Percentiles rank a stretch among this genome's conserved stretches.
phyloP scores from a whole-genome alignment of 2,113 vertebrate genomes.

The Pungitius pungitius region DNA sequence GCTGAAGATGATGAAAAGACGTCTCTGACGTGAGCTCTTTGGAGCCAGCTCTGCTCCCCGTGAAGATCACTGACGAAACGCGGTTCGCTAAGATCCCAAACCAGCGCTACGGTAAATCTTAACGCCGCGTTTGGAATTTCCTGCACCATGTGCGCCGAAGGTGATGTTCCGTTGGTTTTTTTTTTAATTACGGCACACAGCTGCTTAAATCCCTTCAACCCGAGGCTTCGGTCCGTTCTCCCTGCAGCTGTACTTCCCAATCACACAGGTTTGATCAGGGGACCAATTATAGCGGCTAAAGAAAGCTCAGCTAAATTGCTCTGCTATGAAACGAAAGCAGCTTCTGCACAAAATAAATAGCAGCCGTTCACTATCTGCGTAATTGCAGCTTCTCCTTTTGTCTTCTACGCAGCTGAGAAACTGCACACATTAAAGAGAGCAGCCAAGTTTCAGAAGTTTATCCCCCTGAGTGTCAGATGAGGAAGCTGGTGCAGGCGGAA shows the following conservation, averaged over 20 bases:
- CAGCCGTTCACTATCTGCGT: constrained; percentile 30
- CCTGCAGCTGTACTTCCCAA: constrained; percentile 28
- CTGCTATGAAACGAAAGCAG: constrained; percentile 29
- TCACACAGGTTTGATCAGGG: constrained; percentile 53
- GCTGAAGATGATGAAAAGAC: constrained; percentile 10
- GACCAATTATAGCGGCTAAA: constrained; percentile 60
- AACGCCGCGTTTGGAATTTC: neutral
- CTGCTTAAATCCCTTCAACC: neutral
- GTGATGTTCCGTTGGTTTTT: neutral
- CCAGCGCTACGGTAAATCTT: neutral
- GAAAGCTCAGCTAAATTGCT: constrained; percentile 34
- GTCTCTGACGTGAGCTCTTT: constrained; percentile 15
- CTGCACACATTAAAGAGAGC: constrained; percentile 24
- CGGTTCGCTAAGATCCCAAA: too few relatives aligned
- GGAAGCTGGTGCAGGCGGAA: too few relatives aligned
- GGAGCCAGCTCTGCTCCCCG: constrained; percentile 13
- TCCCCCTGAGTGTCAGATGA: too few relatives aligned
- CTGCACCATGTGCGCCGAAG: constrained; percentile 11
- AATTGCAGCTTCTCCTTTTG: constrained; percentile 21
- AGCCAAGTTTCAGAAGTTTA: constrained; percentile 36
- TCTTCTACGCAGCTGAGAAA: constrained; percentile 1
- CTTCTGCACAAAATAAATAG: constrained; percentile 34
- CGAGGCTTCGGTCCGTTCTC: neutral
- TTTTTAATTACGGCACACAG: constrained; percentile 2
- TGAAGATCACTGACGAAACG: constrained; percentile 35